A percentile compares a stretch with the other conserved stretches of the same genome.
Conservation (phyloP, 2,113 vertebrate species). For the Xiphophorus hellerii region DNA sequence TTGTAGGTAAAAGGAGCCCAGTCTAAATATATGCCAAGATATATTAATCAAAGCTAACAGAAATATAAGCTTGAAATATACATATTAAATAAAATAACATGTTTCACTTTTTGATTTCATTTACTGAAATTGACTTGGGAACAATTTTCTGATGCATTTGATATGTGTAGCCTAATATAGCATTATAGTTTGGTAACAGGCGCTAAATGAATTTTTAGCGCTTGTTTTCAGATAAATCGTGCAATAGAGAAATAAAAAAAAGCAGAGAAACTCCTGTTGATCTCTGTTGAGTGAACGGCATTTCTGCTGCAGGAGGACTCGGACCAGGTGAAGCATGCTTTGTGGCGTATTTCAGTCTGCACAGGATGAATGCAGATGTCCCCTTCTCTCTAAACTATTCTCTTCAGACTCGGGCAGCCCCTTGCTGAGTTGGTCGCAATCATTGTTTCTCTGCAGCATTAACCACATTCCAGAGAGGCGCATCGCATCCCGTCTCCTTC, state of each 20-base stretch:
- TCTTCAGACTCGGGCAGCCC: conserved; percentile 76
- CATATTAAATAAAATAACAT: neutral
- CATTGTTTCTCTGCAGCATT: conserved; percentile 88
- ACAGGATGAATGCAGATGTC: conserved; percentile 72
- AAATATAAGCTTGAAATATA: neutral
- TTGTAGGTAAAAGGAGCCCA: too few species aligned
- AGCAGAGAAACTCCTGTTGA: neutral
- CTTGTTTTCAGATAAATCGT: neutral
- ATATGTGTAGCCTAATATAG: neutral
- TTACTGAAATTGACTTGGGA: neutral
- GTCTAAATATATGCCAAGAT: neutral
- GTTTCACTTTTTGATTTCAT: neutral
- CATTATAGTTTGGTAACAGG: neutral
- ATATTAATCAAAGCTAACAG: neutral
- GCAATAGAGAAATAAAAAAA: neutral
- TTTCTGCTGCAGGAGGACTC: conserved; percentile 43
- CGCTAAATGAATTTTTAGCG: neutral
- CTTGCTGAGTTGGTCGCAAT: conserved; percentile 84
- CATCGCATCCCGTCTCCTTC: conserved; percentile 87
- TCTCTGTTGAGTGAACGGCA: conserved; percentile 28
- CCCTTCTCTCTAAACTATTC: conserved; percentile 69
- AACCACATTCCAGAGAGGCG: conserved; percentile 91
- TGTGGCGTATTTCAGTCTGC: conserved; percentile 61
- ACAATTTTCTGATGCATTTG: neutral
- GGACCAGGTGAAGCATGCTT: conserved; percentile 73